Evolutionary conservation across 2,888 invertebrate species (phyloP).

Genomic region (Leptopilina syphax): DNA sequence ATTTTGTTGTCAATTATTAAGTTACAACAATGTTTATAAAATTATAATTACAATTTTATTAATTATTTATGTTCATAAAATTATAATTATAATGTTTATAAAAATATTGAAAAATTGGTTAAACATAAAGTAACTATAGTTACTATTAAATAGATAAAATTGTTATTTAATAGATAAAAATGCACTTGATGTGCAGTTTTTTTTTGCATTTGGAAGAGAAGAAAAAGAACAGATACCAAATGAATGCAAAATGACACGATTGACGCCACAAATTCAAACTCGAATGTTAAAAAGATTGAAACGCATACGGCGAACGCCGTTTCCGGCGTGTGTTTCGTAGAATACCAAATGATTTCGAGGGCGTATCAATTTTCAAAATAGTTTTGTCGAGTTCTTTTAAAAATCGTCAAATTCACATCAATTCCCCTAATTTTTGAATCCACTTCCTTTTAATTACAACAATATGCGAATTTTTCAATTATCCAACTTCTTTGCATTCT

Average conservation of each 20-base stretch:
- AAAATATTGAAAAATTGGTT: no score
- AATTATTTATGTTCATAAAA: no score
- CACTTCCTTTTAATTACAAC: background rate
- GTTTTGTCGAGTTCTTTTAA: conserved; percentile 53
- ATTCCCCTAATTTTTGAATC: background rate
- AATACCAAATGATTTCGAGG: conserved; percentile 64
- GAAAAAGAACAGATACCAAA: conserved; percentile 28
- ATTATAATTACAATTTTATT: no score
- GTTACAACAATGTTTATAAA: no score
- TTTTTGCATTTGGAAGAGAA: conserved; percentile 35
- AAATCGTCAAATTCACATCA: no score
- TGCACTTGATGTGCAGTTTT: background rate
- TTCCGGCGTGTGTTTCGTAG: conserved; percentile 60
- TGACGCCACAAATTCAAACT: conserved; percentile 11
- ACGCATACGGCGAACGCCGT: conserved; percentile 52
- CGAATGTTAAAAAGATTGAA: conserved; percentile 12
- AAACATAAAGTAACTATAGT: no score
- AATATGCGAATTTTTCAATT: no score
- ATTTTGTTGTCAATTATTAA: background rate
- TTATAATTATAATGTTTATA: no score
- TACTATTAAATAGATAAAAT: no score
- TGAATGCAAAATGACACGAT: conserved; percentile 35
- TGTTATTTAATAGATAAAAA: background rate
- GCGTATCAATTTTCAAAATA: conserved; percentile 71
- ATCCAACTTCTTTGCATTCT: no score